A percentile compares a stretch with the other conserved stretches of the same genome.
phyloP scores from a whole-genome alignment of 2,888 invertebrate genomes.

The Trichopria drosophilae region DNA sequence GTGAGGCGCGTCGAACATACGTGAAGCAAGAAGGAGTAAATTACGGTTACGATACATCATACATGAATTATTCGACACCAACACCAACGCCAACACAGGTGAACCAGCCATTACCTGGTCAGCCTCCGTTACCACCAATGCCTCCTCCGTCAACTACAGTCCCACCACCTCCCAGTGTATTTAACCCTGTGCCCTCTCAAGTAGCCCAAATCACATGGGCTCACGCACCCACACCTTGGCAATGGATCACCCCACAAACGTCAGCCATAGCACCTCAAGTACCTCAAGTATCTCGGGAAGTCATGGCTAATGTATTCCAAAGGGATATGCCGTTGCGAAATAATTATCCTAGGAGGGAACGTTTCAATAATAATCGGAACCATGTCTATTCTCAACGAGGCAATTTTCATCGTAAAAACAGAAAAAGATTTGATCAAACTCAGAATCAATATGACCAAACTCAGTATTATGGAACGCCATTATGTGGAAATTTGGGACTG shows the following conservation, averaged over 20 bases:
- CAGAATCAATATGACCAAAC: conserved; percentile 48
- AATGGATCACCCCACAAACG: conserved; percentile 53
- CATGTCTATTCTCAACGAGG: conserved; percentile 48
- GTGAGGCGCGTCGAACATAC: conserved; percentile 41
- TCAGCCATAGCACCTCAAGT: conserved; percentile 34
- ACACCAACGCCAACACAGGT: conserved; percentile 42
- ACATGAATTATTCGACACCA: conserved; percentile 45
- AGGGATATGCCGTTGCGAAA: conserved; percentile 47
- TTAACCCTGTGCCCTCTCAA: conserved; percentile 50
- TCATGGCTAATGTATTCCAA: conserved; percentile 44
- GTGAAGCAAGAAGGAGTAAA: conserved; percentile 45
- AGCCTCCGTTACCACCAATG: conserved; percentile 56
- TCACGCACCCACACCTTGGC: conserved; percentile 48
- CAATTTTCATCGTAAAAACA: conserved; percentile 53
- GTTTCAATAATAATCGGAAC: conserved; percentile 50
- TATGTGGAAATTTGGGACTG: conserved; percentile 43
- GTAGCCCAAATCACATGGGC: conserved; percentile 47
- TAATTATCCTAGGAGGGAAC: conserved; percentile 49
- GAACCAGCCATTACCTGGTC: conserved; percentile 54
- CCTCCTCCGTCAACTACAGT: conserved; percentile 52
- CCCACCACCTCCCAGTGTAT: conserved; percentile 48
- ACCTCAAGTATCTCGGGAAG: too few species aligned
- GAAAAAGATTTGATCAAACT: conserved; percentile 47
- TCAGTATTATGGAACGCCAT: conserved; percentile 47
- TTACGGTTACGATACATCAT: conserved; percentile 49